phyloP scores from a whole-genome alignment of 1,140 invertebrate genomes.

The Apocrypta bakeri region DNA sequence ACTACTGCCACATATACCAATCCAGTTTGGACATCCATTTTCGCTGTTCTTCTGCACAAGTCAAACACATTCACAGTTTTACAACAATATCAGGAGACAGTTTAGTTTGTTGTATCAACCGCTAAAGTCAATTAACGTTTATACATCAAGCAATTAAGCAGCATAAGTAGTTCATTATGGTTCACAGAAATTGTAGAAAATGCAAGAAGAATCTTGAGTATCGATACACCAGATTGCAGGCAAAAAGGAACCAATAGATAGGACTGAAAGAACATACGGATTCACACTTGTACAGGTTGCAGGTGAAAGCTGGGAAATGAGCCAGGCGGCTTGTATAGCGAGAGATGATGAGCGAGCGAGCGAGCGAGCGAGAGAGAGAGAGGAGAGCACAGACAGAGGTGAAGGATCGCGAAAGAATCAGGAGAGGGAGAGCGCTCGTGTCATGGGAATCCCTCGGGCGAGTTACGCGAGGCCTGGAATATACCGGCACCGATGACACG shows the following conservation, averaged over 20 bases:
- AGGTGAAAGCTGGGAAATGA: slow-evolving; percentile 1
- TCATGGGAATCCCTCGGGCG: neutral
- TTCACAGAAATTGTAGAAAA: neutral
- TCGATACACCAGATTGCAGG: neutral
- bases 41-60: slow-evolving; percentile 44
- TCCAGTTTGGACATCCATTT: slow-evolving; percentile 73
- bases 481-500: neutral
- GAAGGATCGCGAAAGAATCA: neutral
- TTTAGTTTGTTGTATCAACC: neutral
- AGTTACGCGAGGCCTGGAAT: neutral
- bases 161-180: neutral
- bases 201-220: neutral
- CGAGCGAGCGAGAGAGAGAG: neutral
- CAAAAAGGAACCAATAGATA: neutral
- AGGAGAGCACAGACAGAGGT: neutral
- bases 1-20: slow-evolving; percentile 69
- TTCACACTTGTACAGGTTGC: neutral
- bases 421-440: neutral
- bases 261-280: neutral
- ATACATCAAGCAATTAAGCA: neutral
- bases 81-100: neutral
- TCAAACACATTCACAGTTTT: slow-evolving; percentile 20
- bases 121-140: neutral
- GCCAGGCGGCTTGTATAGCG: neutral
- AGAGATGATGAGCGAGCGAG: neutral